Conservation (phyloP, 2,113 vertebrate genomes). For the Solea solea region DNA sequence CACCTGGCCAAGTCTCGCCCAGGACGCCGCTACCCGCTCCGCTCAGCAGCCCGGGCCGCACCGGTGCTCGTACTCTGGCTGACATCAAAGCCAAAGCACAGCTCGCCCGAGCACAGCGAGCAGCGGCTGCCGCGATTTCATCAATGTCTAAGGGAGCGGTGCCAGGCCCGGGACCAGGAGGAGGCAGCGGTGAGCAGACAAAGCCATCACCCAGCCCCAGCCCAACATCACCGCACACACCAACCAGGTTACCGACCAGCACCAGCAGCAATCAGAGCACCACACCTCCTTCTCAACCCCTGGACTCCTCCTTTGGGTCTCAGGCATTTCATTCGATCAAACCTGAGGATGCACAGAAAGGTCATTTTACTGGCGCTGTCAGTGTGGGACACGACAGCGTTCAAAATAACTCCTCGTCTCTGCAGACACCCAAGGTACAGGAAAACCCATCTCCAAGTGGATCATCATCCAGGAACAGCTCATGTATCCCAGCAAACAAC, state of each 20-base stretch:
- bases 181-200: constrained; percentile 75
- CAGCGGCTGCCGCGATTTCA: constrained; percentile 83
- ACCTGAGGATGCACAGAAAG: constrained; percentile 27
- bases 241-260: constrained; percentile 39
- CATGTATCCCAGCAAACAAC: constrained; percentile 93
- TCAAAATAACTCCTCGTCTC: constrained; percentile 26
- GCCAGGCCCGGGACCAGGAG: constrained; percentile 86
- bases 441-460: constrained; percentile 50
- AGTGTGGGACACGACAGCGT: constrained; percentile 3
- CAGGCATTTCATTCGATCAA: constrained; percentile 31
- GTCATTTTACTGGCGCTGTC: background rate
- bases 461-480: constrained; percentile 74
- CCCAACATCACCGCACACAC: constrained; percentile 53
- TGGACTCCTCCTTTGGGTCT: constrained; percentile 38
- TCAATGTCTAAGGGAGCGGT: constrained; percentile 78
- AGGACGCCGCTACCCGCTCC: constrained; percentile 84
- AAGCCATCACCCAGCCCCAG: constrained; percentile 55
- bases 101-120: constrained; percentile 90
- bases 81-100: constrained; percentile 98
- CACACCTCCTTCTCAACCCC: constrained; percentile 26
- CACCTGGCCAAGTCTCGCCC: constrained; percentile 87
- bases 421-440: constrained; percentile 63
- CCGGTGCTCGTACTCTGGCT: constrained; percentile 93
- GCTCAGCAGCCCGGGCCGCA: constrained; percentile 87
- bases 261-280: constrained; percentile 58